Percentiles rank a stretch among this genome's conserved stretches.
Conservation (phyloP, 2,888 invertebrate genomes). For the Pollenia angustigena region DNA sequence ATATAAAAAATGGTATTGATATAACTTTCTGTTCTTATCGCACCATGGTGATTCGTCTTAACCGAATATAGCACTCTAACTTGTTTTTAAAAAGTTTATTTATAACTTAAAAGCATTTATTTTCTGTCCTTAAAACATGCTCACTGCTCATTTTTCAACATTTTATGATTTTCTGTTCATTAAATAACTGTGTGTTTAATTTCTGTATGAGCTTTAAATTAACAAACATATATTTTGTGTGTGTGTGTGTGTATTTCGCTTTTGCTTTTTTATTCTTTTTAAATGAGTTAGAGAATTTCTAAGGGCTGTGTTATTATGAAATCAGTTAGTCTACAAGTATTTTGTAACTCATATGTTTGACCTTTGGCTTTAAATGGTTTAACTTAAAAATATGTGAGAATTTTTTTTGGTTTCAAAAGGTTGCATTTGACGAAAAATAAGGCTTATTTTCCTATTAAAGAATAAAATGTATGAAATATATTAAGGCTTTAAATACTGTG, state of each 20-base stretch:
- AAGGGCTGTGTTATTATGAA: not conserved
- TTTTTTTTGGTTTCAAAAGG: too few relatives aligned
- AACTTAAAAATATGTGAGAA: too few relatives aligned
- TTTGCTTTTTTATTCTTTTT: slow-evolving; percentile 27
- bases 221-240: slow-evolving; percentile 50
- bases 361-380: not conserved
- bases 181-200: slow-evolving; percentile 48
- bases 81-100: too few relatives aligned
- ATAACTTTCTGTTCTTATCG: too few relatives aligned
- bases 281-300: slow-evolving; percentile 19
- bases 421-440: not conserved
- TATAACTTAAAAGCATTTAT: too few relatives aligned
- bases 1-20: too few relatives aligned
- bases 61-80: too few relatives aligned
- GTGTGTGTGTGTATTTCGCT: not conserved
- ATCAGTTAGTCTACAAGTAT: not conserved
- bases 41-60: too few relatives aligned
- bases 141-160: not conserved
- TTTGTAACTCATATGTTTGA: slow-evolving; percentile 17
- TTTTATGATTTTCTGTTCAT: slow-evolving; percentile 14
- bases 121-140: not conserved
- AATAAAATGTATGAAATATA: not conserved
- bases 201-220: slow-evolving; percentile 63
- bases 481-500: not conserved
- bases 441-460: slow-evolving; percentile 47